phyloP scores from a whole-genome alignment of 2,797 vertebrate genomes.

The Nyctibius grandis region DNA sequence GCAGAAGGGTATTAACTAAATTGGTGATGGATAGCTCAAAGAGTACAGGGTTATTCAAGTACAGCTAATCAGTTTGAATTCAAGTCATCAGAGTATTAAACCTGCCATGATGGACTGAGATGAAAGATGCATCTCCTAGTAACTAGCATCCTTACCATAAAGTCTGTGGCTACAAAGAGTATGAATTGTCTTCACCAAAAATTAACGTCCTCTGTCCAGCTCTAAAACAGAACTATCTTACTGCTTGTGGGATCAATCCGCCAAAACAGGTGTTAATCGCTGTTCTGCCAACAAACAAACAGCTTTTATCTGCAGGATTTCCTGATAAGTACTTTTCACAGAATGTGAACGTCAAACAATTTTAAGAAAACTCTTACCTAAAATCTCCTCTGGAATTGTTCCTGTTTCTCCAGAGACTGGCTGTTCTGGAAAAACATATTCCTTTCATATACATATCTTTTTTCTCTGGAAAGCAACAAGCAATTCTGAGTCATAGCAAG shows the following conservation, averaged over 20 bases:
- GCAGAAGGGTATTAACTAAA: not conserved
- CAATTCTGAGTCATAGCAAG: not conserved
- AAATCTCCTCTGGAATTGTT: not conserved
- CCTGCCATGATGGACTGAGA: not conserved
- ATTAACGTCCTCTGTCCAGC: not conserved
- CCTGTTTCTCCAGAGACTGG: not conserved
- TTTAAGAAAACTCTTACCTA: not conserved
- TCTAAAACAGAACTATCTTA: not conserved
- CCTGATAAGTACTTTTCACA: not conserved
- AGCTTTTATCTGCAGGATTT: not conserved
- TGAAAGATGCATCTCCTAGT: not conserved
- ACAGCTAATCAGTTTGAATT: not conserved
- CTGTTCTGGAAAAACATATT: not conserved
- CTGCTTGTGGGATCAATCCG: not conserved
- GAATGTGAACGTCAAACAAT: not conserved
- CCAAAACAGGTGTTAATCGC: not conserved
- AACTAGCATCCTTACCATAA: not conserved
- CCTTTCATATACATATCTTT: not conserved
- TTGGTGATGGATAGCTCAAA: not conserved
- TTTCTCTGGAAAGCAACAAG: not conserved
- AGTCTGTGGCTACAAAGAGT: not conserved
- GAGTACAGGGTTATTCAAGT: not conserved
- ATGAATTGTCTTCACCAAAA: not conserved
- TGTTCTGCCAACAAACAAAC: rapidly evolving
- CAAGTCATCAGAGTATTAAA: not conserved